These are phyloP conservation scores for Hesperia comma DNA, from an alignment of 2,888 invertebrate genomes.

Conservation along the genomic window DNA sequence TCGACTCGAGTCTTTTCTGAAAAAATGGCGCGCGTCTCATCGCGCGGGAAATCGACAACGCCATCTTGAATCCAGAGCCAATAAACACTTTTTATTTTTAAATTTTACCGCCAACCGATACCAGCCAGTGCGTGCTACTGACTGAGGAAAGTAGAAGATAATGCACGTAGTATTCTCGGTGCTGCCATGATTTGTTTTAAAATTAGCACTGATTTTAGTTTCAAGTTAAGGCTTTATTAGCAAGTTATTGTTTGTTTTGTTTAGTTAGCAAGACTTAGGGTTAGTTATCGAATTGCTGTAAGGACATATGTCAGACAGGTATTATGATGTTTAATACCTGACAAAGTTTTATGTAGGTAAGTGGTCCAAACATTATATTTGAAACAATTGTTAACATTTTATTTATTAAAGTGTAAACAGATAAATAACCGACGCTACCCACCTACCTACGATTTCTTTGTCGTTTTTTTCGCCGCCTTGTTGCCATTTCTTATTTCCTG, in stretches of 20 bases:
- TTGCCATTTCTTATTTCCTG: no score
- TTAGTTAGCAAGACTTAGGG: not conserved
- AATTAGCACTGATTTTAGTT: slow-evolving; percentile 32
- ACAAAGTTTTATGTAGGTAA: no score
- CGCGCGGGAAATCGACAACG: slow-evolving; percentile 69
- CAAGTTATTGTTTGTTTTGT: not conserved
- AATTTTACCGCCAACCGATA: slow-evolving; percentile 33
- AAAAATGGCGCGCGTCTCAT: slow-evolving; percentile 66
- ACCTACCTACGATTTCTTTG: no score
- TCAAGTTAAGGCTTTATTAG: slow-evolving; percentile 7
- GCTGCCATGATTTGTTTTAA: slow-evolving; percentile 40
- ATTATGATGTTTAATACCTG: no score
- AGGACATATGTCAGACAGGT: not conserved
- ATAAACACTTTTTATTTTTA: slow-evolving; percentile 29
- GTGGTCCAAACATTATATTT: no score
- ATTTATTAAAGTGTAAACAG: no score
- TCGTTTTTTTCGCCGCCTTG: no score
- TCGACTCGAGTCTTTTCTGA: slow-evolving; percentile 75
- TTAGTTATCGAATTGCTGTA: not conserved
- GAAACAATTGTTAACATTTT: no score
- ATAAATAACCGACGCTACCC: no score
- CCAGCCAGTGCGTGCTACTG: slow-evolving; percentile 23
- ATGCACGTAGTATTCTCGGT: slow-evolving; percentile 14
- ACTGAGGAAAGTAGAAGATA: slow-evolving; percentile 23
- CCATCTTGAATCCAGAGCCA: slow-evolving; percentile 53